Evolutionary conservation across 2,888 invertebrate genomes (phyloP).

Genomic region (Hofmannophila pseudospretella): DNA sequence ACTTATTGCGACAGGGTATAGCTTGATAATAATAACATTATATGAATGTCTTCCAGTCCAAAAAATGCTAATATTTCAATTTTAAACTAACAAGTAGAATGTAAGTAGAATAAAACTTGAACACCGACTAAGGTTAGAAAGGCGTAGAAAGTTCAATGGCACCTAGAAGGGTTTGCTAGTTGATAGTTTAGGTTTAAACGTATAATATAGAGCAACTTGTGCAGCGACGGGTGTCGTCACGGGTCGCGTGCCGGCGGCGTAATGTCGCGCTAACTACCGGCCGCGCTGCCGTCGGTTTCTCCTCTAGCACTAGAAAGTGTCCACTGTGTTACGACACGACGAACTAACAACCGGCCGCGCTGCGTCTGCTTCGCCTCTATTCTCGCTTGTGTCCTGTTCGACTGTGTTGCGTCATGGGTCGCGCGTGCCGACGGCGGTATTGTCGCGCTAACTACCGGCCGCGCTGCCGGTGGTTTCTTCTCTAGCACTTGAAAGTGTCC

Average conservation of each 20-base stretch:
- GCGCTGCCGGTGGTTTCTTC: slow-evolving; percentile 28
- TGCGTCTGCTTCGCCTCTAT: background rate
- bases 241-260: slow-evolving; percentile 27
- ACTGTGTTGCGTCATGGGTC: slow-evolving; percentile 42
- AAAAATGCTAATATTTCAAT: too few species aligned
- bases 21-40: too few species aligned
- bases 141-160: background rate
- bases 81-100: too few species aligned
- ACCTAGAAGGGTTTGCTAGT: background rate
- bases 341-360: background rate
- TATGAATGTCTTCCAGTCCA: too few species aligned
- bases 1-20: too few species aligned
- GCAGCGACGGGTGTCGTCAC: slow-evolving; percentile 20
- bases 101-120: too few species aligned
- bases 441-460: slow-evolving; percentile 15
- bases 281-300: slow-evolving; percentile 27
- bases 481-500: slow-evolving; percentile 21
- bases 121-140: too few species aligned
- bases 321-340: slow-evolving; percentile 14
- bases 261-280: slow-evolving; percentile 16
- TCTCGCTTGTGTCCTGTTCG: too few species aligned
- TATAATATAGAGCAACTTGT: slow-evolving; percentile 7
- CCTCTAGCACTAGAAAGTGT: slow-evolving; percentile 20
- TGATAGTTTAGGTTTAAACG: slow-evolving; percentile 5
- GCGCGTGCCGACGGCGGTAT: slow-evolving; percentile 20